Conservation (phyloP, 2,888 invertebrate species). For the Parelbella ahira region DNA sequence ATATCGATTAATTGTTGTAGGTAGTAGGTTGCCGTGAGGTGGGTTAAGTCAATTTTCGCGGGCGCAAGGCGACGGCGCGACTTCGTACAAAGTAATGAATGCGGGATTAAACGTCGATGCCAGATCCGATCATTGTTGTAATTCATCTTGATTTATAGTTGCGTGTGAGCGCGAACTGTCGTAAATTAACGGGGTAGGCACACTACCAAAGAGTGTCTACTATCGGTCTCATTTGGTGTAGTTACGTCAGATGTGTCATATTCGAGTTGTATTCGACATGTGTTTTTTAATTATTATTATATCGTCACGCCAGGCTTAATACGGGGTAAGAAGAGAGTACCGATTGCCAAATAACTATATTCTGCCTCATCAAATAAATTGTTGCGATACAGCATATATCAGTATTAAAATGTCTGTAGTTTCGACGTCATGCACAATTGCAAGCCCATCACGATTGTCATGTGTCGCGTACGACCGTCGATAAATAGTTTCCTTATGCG, state of each 20-base stretch:
- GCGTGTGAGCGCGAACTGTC: conserved; percentile 59
- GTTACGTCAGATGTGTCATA: too few relatives aligned
- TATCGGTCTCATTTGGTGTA: too few relatives aligned
- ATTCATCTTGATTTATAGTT: conserved; percentile 71
- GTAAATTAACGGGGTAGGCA: conserved; percentile 51
- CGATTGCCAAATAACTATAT: too few relatives aligned
- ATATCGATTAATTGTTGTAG: too few relatives aligned
- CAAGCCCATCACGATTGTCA: conserved; percentile 8
- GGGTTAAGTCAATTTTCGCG: conserved; percentile 41
- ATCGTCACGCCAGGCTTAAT: too few relatives aligned
- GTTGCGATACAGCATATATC: too few relatives aligned
- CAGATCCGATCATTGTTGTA: conserved; percentile 66
- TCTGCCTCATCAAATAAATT: too few relatives aligned
- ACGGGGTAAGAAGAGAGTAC: too few relatives aligned
- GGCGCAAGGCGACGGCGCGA: conserved; percentile 39
- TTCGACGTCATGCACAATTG: conserved; percentile 14
- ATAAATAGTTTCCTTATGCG: conserved; percentile 12
- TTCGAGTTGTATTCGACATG: too few relatives aligned
- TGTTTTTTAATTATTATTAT: too few relatives aligned
- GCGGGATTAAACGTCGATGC: conserved; percentile 53
- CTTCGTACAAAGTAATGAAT: conserved; percentile 56
- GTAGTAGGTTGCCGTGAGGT: too few relatives aligned
- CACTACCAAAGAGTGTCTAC: conserved; percentile 7
- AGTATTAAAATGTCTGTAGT: too few relatives aligned
- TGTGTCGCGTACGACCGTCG: conserved; percentile 6